Evolutionary conservation across 2,888 invertebrate species (phyloP).

Genomic region (Parthenolecanium corni): DNA sequence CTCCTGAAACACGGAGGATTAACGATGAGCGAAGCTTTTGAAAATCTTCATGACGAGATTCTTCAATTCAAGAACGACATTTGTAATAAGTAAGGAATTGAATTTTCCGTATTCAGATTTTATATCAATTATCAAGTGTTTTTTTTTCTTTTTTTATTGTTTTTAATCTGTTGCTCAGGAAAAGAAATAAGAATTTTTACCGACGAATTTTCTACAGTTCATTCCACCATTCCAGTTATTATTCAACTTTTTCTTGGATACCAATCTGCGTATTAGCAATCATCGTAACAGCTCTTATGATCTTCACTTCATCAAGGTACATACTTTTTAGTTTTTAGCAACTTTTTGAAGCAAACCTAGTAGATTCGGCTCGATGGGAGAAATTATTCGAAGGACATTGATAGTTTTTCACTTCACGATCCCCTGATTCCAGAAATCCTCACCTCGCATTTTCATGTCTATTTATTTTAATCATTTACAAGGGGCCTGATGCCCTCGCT

Average conservation of each 20-base stretch:
- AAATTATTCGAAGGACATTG: neutral
- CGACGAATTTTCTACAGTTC: neutral
- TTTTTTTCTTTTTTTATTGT: neutral
- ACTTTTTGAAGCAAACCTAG: no score
- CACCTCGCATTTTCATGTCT: neutral
- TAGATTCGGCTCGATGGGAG: no score
- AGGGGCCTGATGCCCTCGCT: no score
- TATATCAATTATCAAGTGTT: no score
- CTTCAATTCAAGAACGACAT: conserved; percentile 47
- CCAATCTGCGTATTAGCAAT: conserved; percentile 37
- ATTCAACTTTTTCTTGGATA: conserved; percentile 56
- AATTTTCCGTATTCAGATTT: neutral
- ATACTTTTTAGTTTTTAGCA: neutral
- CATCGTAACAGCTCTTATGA: neutral
- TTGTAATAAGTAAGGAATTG: conserved; percentile 15
- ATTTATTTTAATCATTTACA: no score
- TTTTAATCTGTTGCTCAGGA: neutral
- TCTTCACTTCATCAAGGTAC: conserved; percentile 6
- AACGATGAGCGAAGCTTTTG: conserved; percentile 55
- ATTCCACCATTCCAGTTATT: conserved; percentile 43
- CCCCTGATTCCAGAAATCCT: neutral
- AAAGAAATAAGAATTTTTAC: neutral
- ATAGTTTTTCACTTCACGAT: neutral
- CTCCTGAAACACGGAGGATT: conserved; percentile 41
- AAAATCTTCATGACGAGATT: conserved; percentile 59